Evolutionary conservation across 2,888 invertebrate species (phyloP), one percentile per base, ranked within the genome.

Genomic region (Melanophora roralis): DNA sequence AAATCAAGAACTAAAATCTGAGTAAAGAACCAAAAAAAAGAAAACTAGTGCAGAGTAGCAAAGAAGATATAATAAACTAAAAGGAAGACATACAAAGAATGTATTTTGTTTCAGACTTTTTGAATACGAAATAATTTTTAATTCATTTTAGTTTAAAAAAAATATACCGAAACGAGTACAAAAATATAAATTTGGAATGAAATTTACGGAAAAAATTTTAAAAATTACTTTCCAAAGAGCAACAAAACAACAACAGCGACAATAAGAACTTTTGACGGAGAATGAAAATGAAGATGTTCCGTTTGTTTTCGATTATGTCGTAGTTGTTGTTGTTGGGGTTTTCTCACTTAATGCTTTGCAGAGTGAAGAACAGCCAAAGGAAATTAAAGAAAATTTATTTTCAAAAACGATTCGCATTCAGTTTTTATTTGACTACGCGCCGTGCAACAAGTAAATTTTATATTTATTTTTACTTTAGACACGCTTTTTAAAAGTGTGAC

Each of bases 341-440:
- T 76, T 38, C 69, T 76, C 76, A 55, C 40, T 38, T 47, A 62
- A 68, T 43, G 40, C 40, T 43, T 74, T n/a, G 64, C 76, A 64
- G 27, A 71, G 69, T 62, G 49, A 57, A 69, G 43, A 19, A 2
- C 27, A 32, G 14, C 12, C 32, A 45, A 67, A 62, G 73, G 68
- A 76, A 76, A 69, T 64, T 23, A 23, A 49, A 57, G 76, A 69
- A 64, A 62, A 69, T 40, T 51, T 51, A 53, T 62, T 69, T 69
- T 64, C 65, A 55, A 78, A n/a, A 74, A 79, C 74, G 43, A 71
- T 57, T 68, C 51, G 27, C 43, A 73, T 57, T 82, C 84, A 86
- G 88, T 88, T 86, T 87, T 85, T 83, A 85, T 86, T 86, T 87
- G 88, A 87, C 87, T 87, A 86, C 87, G 87, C 87, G 87, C 84